phyloP scores from a whole-genome alignment of 2,888 invertebrate species.

The Conops quadrifasciatus region DNA sequence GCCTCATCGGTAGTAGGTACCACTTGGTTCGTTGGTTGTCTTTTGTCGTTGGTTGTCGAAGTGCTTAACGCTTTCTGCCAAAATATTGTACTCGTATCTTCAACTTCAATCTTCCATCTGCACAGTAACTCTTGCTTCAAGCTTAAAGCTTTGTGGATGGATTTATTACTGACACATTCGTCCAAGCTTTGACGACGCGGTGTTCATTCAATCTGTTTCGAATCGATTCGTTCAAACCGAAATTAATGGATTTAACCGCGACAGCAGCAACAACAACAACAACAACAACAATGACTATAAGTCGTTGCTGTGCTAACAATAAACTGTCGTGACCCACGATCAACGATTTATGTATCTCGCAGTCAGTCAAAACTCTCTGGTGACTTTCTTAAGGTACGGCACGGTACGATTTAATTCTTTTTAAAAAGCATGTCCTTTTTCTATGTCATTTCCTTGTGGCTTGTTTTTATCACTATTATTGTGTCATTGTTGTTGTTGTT shows the following conservation, averaged over 20 bases:
- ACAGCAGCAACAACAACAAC: conserved; percentile 18
- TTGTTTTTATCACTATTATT: neutral
- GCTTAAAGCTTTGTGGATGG: conserved; percentile 18
- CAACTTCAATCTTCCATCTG: no score
- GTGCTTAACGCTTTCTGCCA: no score
- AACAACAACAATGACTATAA: neutral
- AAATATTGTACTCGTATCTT: no score
- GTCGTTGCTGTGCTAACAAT: no score
- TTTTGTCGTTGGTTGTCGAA: no score
- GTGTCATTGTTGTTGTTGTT: neutral
- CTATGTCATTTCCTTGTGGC: neutral
- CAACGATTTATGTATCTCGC: conserved; percentile 55
- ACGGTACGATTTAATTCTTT: neutral
- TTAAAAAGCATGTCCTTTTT: neutral
- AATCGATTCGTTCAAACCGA: neutral
- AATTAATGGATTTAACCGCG: conserved; percentile 1
- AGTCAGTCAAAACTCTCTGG: conserved; percentile 24
- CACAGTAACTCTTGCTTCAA: no score
- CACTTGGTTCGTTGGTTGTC: no score
- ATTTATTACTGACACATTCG: conserved; percentile 36
- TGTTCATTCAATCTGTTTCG: conserved; percentile 31
- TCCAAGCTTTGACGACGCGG: conserved; percentile 22
- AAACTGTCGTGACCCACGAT: conserved; percentile 59
- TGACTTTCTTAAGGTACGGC: neutral
- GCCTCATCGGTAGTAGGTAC: no score